Percentiles rank a stretch among this genome's conserved stretches.
Evolutionary conservation across 1,140 invertebrate species (phyloP).

Genomic region (Magallana angulata): DNA sequence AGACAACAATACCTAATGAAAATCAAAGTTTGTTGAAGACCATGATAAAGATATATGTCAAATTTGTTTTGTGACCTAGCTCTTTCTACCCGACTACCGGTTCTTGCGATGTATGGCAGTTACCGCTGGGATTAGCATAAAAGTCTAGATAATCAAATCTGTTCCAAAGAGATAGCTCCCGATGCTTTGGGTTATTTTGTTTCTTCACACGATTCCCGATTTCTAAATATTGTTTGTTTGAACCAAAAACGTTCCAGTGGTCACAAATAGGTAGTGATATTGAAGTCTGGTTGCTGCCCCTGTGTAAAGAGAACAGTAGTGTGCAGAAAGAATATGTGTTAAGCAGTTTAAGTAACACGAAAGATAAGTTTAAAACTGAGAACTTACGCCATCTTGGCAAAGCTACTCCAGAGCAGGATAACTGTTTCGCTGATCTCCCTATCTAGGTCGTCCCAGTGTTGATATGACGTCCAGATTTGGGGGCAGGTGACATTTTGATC

Average conservation of each 20-base stretch:
- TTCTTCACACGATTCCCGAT: background rate
- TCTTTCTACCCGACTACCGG: no score
- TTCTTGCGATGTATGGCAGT: no score
- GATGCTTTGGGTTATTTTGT: background rate
- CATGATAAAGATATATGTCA: no score
- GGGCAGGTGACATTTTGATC: conserved; percentile 48
- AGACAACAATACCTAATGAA: no score
- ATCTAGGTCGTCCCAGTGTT: conserved; percentile 49
- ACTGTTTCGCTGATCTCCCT: conserved; percentile 35
- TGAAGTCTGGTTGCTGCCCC: background rate
- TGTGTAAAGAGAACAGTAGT: background rate
- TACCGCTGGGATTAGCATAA: background rate
- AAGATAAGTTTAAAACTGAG: background rate
- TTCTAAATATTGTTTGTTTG: background rate
- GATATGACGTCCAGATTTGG: conserved; percentile 52
- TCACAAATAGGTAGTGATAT: background rate
- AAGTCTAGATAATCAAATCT: background rate
- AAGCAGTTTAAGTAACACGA: background rate
- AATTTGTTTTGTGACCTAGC: no score
- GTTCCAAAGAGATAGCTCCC: background rate
- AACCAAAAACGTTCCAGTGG: background rate
- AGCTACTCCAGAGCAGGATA: conserved; percentile 55
- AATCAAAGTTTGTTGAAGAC: no score
- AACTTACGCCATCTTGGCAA: conserved; percentile 44
- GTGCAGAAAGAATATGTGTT: background rate